Conservation (phyloP, 2,888 invertebrate genomes). For the Dryomyza anilis region DNA sequence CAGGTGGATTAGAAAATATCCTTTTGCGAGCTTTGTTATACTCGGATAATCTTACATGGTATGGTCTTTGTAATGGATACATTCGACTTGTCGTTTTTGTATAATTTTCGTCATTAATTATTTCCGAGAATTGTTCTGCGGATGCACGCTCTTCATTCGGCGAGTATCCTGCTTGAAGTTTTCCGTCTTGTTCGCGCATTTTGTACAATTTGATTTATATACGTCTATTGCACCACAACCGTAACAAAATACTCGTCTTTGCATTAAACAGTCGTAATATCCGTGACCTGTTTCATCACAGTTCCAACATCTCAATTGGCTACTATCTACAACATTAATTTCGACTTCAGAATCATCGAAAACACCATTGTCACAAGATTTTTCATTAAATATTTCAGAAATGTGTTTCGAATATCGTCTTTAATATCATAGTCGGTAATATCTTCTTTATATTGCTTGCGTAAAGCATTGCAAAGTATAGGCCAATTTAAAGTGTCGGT, state of each 20-base stretch:
- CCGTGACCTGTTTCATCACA: slow-evolving; percentile 12
- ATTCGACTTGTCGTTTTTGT: no score
- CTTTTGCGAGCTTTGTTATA: not conserved
- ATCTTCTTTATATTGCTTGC: slow-evolving; percentile 10
- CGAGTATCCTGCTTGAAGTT: not conserved
- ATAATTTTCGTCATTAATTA: no score
- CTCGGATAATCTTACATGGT: not conserved
- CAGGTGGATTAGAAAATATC: not conserved
- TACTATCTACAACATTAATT: not conserved
- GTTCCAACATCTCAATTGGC: slow-evolving; percentile 20
- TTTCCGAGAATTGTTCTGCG: no score
- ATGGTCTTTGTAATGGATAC: not conserved
- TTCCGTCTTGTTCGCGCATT: slow-evolving; percentile 31
- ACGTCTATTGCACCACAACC: slow-evolving; percentile 33
- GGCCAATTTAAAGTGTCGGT: not conserved
- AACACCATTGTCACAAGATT: not conserved
- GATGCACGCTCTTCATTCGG: no score
- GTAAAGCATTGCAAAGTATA: not conserved
- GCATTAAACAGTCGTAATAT: slow-evolving; percentile 16
- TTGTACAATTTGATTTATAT: slow-evolving; percentile 36
- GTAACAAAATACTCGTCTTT: slow-evolving; percentile 23
- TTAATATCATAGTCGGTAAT: slow-evolving; percentile 7
- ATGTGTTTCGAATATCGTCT: slow-evolving; percentile 8
- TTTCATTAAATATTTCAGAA: not conserved
- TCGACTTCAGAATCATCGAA: not conserved